These are phyloP conservation scores for Bovichtus variegatus DNA, from an alignment of 2,797 vertebrate genomes.

Conservation along the genomic window DNA sequence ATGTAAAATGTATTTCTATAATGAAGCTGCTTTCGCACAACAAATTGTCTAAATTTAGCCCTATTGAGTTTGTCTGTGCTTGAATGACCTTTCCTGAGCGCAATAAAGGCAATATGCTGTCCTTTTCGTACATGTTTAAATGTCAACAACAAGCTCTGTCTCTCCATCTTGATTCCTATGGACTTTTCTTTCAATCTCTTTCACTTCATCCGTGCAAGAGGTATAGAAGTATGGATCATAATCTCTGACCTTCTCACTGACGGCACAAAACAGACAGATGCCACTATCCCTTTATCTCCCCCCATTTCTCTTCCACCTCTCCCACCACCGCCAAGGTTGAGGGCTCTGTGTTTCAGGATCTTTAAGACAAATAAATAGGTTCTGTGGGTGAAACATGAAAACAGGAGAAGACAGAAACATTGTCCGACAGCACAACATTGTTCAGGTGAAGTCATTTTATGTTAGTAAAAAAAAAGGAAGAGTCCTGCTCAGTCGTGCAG, in stretches of 20 bases:
- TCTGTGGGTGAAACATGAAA: constrained; percentile 8
- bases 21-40: not conserved
- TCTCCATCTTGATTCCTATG: not conserved
- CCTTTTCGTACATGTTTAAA: constrained; percentile 3
- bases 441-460: constrained; percentile 65
- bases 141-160: constrained; percentile 13
- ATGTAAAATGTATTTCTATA: not conserved
- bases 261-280: constrained; percentile 38
- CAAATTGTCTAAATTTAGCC: not conserved
- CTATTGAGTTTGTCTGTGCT: constrained; percentile 1
- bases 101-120: not conserved
- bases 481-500: constrained; percentile 55
- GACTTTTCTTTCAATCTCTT: constrained; percentile 27
- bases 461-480: constrained; percentile 21
- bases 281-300: constrained; percentile 27
- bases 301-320: constrained; percentile 28
- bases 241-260: constrained; percentile 46
- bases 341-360: constrained; percentile 12
- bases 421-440: not conserved
- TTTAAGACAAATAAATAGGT: not conserved
- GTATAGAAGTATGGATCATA: constrained; percentile 48
- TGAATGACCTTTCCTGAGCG: constrained; percentile 8
- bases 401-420: constrained; percentile 19
- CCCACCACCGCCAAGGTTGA: not conserved
- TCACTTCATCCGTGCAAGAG: constrained; percentile 16